Conservation (phyloP, 1,140 invertebrate species). For the Caenorhabditis remanei region DNA sequence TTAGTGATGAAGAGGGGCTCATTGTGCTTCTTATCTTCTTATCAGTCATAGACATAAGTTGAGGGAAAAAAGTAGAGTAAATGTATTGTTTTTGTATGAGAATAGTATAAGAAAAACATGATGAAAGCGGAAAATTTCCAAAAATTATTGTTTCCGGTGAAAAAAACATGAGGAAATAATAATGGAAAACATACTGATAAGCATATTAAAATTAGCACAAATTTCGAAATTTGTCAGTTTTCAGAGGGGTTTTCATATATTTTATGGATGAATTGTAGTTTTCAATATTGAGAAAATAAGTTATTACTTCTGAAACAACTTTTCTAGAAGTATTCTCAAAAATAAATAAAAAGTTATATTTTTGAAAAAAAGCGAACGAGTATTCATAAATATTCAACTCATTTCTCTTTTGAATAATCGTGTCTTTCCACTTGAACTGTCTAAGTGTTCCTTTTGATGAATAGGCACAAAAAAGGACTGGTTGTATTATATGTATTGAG, state of each 20-base stretch:
- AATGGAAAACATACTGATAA: too few relatives aligned
- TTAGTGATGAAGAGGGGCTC: background rate
- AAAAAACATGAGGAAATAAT: background rate
- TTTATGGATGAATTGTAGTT: too few relatives aligned
- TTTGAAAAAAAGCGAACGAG: background rate
- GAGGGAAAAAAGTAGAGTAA: too few relatives aligned
- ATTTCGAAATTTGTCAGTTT: too few relatives aligned
- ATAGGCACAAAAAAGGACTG: slow-evolving; percentile 39
- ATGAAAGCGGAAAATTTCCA: background rate
- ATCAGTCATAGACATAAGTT: background rate
- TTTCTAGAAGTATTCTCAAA: too few relatives aligned
- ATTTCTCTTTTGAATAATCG: background rate
- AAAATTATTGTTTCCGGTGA: slow-evolving; percentile 15
- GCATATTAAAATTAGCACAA: too few relatives aligned
- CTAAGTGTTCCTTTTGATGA: slow-evolving; percentile 39
- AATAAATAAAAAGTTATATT: background rate
- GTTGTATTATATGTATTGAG: background rate
- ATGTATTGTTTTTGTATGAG: too few relatives aligned
- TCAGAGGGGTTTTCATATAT: too few relatives aligned
- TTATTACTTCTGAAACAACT: too few relatives aligned
- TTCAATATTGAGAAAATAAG: too few relatives aligned
- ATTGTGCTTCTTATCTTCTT: background rate
- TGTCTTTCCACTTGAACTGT: slow-evolving; percentile 50
- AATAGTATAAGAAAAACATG: background rate
- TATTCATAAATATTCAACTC: background rate